A percentile compares a stretch with the other conserved stretches of the same genome.
Evolutionary conservation across 1,140 invertebrate genomes (phyloP).

Genomic region (Drosophila gunungcola): DNA sequence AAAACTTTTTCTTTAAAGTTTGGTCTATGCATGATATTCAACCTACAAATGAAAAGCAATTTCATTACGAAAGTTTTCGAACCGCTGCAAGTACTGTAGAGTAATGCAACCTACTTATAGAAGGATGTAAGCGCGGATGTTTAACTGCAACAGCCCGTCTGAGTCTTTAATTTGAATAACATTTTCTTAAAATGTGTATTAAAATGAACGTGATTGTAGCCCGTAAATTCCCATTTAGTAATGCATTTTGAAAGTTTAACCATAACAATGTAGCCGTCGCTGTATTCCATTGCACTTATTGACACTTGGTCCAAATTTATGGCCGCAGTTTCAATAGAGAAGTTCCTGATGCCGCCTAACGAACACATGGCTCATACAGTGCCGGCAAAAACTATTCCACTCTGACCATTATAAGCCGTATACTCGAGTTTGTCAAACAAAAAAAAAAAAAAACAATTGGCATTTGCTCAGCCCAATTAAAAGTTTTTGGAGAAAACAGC

Average conservation of each 20-base stretch:
- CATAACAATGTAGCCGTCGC: constrained; percentile 45
- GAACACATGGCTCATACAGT: constrained; percentile 34
- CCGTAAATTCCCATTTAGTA: constrained; percentile 60
- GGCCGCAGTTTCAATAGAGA: constrained; percentile 45
- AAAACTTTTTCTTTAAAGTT: constrained; percentile 17
- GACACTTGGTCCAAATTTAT: constrained; percentile 74
- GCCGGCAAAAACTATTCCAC: constrained; percentile 11
- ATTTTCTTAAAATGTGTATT: constrained; percentile 12
- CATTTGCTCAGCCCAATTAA: constrained; percentile 75
- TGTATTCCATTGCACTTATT: constrained; percentile 61
- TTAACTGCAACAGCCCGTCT: constrained; percentile 1
- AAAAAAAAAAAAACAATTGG: constrained; percentile 65
- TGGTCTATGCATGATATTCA: constrained; percentile 1
- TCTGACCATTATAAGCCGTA: constrained; percentile 30
- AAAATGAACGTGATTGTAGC: constrained; percentile 11
- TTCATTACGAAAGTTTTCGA: constrained; percentile 50
- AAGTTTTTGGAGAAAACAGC: constrained; percentile 62
- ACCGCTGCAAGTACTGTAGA: constrained; percentile 33
- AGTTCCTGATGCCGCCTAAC: constrained; percentile 18
- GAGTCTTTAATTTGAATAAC: constrained; percentile 18
- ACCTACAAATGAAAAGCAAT: constrained; percentile 36
- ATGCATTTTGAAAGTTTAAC: constrained; percentile 58
- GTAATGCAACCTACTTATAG: constrained; percentile 18
- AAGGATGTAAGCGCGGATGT: constrained; percentile 28
- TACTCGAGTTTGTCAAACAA: constrained; percentile 21